phyloP scores from a whole-genome alignment of 2,888 invertebrate species.

The Malthinus seriepunctatus region DNA sequence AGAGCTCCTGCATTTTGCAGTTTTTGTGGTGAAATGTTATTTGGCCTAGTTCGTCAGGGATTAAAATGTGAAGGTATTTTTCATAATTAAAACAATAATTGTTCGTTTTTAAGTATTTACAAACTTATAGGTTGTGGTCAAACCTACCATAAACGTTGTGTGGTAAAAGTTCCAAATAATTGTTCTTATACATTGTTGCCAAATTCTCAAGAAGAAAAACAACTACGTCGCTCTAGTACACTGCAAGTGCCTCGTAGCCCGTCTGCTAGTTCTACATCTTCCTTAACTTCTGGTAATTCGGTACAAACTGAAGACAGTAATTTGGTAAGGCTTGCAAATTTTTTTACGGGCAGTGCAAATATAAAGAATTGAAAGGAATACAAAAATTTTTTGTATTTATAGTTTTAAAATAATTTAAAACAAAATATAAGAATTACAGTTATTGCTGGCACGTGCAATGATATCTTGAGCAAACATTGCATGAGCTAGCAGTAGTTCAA shows the following conservation, averaged over 20 bases:
- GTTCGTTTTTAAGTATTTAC: slow-evolving; percentile 1
- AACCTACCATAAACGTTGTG: slow-evolving; percentile 98
- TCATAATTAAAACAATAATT: background rate
- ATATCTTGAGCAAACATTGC: no score
- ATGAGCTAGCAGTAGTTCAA: no score
- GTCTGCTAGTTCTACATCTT: slow-evolving; percentile 73
- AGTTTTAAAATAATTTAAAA: no score
- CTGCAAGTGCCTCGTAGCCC: slow-evolving; percentile 68
- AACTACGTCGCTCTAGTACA: slow-evolving; percentile 55
- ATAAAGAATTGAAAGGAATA: slow-evolving; percentile 39
- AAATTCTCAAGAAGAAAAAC: slow-evolving; percentile 47
- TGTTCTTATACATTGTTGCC: slow-evolving; percentile 67
- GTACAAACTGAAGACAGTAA: slow-evolving; percentile 62
- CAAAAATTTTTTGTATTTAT: background rate
- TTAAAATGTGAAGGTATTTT: slow-evolving; percentile 94
- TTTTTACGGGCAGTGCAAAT: slow-evolving; percentile 50
- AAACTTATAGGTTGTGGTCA: slow-evolving; percentile 83
- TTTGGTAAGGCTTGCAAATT: slow-evolving; percentile 71
- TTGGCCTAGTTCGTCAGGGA: slow-evolving; percentile 97
- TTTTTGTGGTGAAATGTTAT: slow-evolving; percentile 99
- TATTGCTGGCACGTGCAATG: no score
- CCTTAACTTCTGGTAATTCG: slow-evolving; percentile 62
- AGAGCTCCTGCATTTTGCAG: slow-evolving; percentile 99
- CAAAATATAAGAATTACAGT: no score
- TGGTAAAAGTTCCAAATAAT: slow-evolving; percentile 97